Base-by-base conservation (phyloP, 2,113 vertebrate species). In the Pachycephala philippinensis region DNA sequence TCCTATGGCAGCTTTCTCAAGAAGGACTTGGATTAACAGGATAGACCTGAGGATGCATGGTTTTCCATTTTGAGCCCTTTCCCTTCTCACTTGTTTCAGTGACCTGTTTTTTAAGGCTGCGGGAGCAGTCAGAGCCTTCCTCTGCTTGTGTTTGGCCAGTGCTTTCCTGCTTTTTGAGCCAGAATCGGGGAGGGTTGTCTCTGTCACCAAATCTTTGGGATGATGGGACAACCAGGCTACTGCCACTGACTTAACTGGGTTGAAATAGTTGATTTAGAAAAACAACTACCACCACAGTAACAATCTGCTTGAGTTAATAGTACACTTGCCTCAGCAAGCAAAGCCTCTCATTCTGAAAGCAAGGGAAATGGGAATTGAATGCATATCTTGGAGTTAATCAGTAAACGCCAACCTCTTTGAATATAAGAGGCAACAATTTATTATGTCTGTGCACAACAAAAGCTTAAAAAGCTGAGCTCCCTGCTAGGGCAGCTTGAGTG, bases 391-490 rank as follows among this genome's bases (percentile, higher is more conserved):
- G 14, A 86, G 70, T 90, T 90, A 88, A 84, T 92, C 85, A 79
- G 88, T 31, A 35, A 96, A 80, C 3, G 3, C 68, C 59, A 84
- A 13, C 74, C 42, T 69, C 85, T 94, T 80, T 26, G 79, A 87
- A 72, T 84, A 6, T 60, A 30, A 63, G 84, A 87, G 59, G 82
- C 85, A 95, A 49, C 68, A 74, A 54, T 88, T 82, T 93, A 74
- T 95, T 94, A 72, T 74, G 54, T 69, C 75, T 88, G 37, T 71
- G 84, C 56, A 64, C 74, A 94, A 44, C 69, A 83, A 23, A 74
- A 87, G 54, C 94, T 85, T 65, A 28, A 65, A 72, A 93, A 91
- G 87, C 93, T 61, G 53, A 87, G 63, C 70, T 96, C 75, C 59
- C 68, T 85, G 74, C 78, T 64, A 39, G 81, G 84, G 65, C 70